A percentile compares a stretch with the other conserved stretches of the same genome.
Conservation (phyloP, 2,797 vertebrate genomes). For the Diplodus sargus region DNA sequence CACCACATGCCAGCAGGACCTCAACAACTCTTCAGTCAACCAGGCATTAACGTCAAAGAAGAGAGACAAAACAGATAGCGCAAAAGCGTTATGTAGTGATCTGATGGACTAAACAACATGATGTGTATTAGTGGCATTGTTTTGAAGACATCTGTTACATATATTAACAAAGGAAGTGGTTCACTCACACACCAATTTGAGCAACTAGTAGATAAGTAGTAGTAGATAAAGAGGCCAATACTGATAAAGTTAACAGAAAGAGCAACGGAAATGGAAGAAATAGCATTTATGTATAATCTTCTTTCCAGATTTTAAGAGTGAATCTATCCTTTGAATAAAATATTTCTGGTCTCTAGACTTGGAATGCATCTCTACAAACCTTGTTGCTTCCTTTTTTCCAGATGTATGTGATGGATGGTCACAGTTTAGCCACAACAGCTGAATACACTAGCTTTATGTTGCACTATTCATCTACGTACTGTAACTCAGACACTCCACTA, state of each 20-base stretch:
- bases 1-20: slow-evolving; percentile 82
- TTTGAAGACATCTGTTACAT: background rate
- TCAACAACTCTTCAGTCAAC: slow-evolving; percentile 80
- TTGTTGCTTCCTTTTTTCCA: background rate
- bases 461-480: too few relatives aligned
- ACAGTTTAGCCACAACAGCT: too few relatives aligned
- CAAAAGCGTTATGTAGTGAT: slow-evolving; percentile 20
- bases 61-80: slow-evolving; percentile 39
- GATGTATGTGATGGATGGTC: background rate
- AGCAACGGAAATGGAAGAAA: background rate
- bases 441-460: too few relatives aligned
- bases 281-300: background rate
- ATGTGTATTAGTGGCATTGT: background rate
- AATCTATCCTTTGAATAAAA: background rate
- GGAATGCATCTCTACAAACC: background rate
- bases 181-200: background rate
- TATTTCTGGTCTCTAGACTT: background rate
- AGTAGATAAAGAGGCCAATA: background rate
- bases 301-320: background rate
- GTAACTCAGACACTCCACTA: too few relatives aligned
- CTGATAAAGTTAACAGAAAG: background rate
- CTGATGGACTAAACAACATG: slow-evolving; percentile 20
- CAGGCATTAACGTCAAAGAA: slow-evolving; percentile 56
- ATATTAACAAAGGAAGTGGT: slow-evolving; percentile 16
- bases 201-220: background rate